Evolutionary conservation across 2,888 invertebrate genomes (phyloP).

Genomic region (Agriopis aurantiaria): DNA sequence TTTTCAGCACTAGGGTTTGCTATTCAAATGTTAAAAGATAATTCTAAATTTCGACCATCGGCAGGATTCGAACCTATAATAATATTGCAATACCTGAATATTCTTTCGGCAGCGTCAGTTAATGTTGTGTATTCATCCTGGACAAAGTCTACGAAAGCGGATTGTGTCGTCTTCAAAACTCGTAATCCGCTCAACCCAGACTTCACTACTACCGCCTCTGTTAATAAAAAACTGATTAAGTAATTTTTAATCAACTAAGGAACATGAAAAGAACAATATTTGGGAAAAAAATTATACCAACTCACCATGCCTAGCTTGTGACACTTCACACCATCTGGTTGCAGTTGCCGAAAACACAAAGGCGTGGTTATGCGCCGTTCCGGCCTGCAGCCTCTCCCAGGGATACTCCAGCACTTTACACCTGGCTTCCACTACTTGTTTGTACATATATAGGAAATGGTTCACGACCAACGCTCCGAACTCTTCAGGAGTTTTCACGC

Average conservation of each 20-base stretch:
- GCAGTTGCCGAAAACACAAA: constrained; percentile 90
- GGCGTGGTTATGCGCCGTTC: constrained; percentile 90
- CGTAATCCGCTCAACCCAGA: constrained; percentile 90
- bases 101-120: constrained; percentile 91
- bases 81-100: constrained; percentile 81
- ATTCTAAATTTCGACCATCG: too few species aligned
- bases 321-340: constrained; percentile 89
- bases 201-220: constrained; percentile 86
- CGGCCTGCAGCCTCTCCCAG: constrained; percentile 89
- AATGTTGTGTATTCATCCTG: constrained; percentile 92
- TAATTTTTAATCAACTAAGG: neutral
- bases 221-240: constrained; percentile 34
- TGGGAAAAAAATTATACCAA: neutral
- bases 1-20: too few species aligned
- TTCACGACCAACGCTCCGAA: constrained; percentile 91
- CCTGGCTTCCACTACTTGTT: constrained; percentile 90
- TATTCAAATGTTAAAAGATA: too few species aligned
- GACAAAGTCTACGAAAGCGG: constrained; percentile 92
- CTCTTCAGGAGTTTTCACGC: constrained; percentile 91
- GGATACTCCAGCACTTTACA: constrained; percentile 91
- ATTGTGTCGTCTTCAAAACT: constrained; percentile 93
- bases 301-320: constrained; percentile 89
- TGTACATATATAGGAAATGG: constrained; percentile 91
- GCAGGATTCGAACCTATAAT: too few species aligned
- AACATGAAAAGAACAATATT: too few species aligned